These are phyloP conservation scores for Pseudopleuronectes americanus DNA, from an alignment of 2,797 vertebrate species.

Conservation along the genomic window DNA sequence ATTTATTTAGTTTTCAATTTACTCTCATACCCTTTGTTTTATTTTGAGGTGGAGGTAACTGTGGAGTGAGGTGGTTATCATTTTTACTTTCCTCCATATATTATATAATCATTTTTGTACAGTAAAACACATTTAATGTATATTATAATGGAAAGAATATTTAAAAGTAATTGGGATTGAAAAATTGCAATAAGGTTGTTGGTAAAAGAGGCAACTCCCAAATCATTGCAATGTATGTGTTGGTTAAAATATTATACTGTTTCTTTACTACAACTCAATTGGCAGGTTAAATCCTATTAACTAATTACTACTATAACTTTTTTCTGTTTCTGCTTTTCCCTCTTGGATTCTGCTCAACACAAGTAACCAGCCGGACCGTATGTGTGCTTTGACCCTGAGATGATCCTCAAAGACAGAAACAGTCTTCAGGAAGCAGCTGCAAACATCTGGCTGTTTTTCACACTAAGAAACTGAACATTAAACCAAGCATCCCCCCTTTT, in stretches of 20 bases:
- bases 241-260: no score
- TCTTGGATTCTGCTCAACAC: no score
- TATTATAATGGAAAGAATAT: background rate
- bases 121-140: background rate
- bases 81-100: no score
- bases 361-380: no score
- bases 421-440: conserved; percentile 33
- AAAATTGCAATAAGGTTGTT: background rate
- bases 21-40: background rate
- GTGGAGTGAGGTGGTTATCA: no score
- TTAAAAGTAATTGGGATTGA: background rate
- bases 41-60: no score
- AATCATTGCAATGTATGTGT: background rate
- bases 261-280: background rate
- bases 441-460: conserved; percentile 6
- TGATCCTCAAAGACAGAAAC: conserved; percentile 11
- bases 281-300: no score
- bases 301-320: no score
- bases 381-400: conserved; percentile 7
- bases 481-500: background rate
- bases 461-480: background rate
- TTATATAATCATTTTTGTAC: no score
- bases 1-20: no score
- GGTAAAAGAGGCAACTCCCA: background rate
- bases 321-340: no score